A percentile compares a stretch with the other conserved stretches of the same genome.
These are phyloP conservation scores for Parambassis ranga DNA, from an alignment of 2,797 vertebrate species.

Conservation along the genomic window DNA sequence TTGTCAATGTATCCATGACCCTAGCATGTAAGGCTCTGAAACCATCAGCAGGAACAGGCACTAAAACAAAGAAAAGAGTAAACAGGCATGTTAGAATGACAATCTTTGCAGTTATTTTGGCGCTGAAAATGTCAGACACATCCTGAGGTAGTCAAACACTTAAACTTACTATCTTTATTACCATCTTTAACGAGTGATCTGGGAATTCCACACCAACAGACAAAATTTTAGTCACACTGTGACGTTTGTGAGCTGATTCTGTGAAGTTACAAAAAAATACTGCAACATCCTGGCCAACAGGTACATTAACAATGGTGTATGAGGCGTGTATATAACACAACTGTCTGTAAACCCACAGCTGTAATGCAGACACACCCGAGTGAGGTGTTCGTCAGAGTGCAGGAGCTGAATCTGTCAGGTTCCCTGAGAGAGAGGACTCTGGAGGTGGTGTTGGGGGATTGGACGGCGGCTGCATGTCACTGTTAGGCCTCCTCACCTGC, in stretches of 20 bases:
- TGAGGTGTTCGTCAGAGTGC: conserved; percentile 40
- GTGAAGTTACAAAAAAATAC: conserved; percentile 14
- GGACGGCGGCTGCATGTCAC: conserved; percentile 73
- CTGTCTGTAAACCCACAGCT: not conserved
- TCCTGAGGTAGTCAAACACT: no score
- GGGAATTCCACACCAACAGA: not conserved
- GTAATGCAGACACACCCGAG: not conserved
- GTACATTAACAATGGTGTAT: not conserved
- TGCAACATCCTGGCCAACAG: not conserved
- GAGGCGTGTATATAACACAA: not conserved
- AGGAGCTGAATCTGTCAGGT: conserved; percentile 15
- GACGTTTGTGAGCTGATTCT: not conserved
- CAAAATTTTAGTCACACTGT: not conserved
- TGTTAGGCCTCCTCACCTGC: conserved; percentile 50
- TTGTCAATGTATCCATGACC: no score
- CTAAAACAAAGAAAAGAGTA: no score
- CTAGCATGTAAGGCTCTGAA: no score
- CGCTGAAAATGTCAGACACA: no score
- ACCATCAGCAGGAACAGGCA: no score
- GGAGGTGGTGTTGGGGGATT: conserved; percentile 79
- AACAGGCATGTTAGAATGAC: no score
- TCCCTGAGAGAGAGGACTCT: conserved; percentile 46
- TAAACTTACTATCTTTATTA: no score
- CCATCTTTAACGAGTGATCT: no score
- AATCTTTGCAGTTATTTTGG: no score